Evolutionary conservation across 2,113 vertebrate species (phyloP), one percentile per base, ranked within the genome.

Genomic region (Falcunculus frontatus): DNA sequence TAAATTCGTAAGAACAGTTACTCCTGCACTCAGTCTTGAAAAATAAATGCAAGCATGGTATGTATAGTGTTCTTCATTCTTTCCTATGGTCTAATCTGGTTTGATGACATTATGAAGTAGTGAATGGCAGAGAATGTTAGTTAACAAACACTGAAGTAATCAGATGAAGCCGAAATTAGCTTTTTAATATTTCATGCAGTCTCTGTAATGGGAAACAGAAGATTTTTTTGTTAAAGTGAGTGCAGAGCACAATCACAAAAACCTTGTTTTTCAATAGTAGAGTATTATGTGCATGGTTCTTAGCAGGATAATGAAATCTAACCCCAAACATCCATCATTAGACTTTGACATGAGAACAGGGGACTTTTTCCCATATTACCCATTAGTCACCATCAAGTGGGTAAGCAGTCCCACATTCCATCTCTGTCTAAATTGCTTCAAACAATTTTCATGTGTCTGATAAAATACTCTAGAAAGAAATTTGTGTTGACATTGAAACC

Each of bases 401-500:
- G 16, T 73, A 74, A 91, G 44, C 26, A 59, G 55, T 75, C 16
- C 27, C 9, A 55, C 18, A 59, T 44, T 87, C 53, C 16, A 70
- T 46, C 30, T 80, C 65, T 93, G 62, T 86, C 49, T 79, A 55
- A 87, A 79, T 73, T 35, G 49, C n/a, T 87, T 83, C 39, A 81
- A 64, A 93, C 21, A 50, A 62, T 67, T 94, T 89, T 27, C 25
- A 3, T 65, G 63, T 70, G 55, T 79, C 16, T 22, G 72, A 46
- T 75, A 41, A 93, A 69, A 88, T 84, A 77, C 32, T 60, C 64
- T 39, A 77, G 68, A 77, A 84, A 79, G 32, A 96, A 73, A 87
- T 89, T 82, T 49, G 47, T 87, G 49, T 84, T 95, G 89, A 95
- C 87, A 87, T 56, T 87, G 95, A 93, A 89, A 93, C 89, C 65